Evolutionary conservation across 2,113 vertebrate genomes (phyloP).

Genomic region (Delphinapterus leucas): DNA sequence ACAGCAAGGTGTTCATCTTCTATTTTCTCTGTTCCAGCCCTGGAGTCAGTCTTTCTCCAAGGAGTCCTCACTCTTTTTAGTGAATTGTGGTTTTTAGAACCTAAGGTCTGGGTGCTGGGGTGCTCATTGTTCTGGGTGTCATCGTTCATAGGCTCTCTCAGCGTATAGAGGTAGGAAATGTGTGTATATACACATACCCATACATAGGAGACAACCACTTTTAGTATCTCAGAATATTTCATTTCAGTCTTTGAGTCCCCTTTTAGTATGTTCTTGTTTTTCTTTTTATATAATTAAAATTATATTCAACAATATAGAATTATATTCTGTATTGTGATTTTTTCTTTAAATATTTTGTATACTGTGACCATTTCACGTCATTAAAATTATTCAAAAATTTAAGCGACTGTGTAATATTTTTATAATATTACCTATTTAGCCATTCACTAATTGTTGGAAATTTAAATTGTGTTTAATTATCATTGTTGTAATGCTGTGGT

Average conservation of each 20-base stretch:
- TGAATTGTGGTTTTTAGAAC: not conserved
- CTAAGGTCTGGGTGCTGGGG: not conserved
- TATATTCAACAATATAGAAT: not conserved
- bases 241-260: not conserved
- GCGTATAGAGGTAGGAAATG: not conserved
- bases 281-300: slow-evolving; percentile 24
- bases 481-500: not conserved
- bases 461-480: slow-evolving; percentile 20
- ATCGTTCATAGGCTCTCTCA: not conserved
- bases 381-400: slow-evolving; percentile 25
- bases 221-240: not conserved
- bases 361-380: not conserved
- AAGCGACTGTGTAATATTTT: not conserved
- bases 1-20: not conserved
- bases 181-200: not conserved
- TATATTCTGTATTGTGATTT: not conserved
- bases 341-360: slow-evolving; percentile 10
- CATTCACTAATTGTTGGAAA: slow-evolving; percentile 3
- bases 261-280: slow-evolving; percentile 5
- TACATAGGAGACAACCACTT: not conserved
- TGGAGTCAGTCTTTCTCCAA: not conserved
- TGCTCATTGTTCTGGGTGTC: not conserved
- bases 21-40: not conserved
- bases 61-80: not conserved
- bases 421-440: not conserved